These are phyloP conservation scores for Bos taurus DNA, from an alignment of 2,113 vertebrate species.

Conservation along the genomic window DNA sequence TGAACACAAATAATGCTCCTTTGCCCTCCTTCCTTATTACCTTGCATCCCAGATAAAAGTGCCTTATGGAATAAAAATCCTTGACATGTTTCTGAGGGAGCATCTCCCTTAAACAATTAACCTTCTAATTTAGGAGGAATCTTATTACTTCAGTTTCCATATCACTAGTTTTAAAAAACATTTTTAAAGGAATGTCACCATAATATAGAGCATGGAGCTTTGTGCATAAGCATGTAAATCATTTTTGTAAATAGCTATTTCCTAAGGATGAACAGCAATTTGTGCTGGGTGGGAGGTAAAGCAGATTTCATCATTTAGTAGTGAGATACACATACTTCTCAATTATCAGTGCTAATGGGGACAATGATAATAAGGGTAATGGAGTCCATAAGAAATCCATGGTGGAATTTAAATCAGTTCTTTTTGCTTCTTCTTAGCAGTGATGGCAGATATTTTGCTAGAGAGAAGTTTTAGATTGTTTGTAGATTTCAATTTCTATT, in stretches of 20 bases:
- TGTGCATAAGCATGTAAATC: slow-evolving; percentile 32
- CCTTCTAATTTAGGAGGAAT: slow-evolving; percentile 38
- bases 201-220: background rate
- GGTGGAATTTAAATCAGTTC: slow-evolving; percentile 35
- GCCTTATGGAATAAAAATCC: background rate
- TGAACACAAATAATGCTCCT: background rate
- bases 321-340: slow-evolving; percentile 42
- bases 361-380: slow-evolving; percentile 36
- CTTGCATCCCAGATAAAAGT: background rate
- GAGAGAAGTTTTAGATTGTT: slow-evolving; percentile 44
- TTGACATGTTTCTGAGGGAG: background rate
- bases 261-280: slow-evolving; percentile 31
- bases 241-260: slow-evolving; percentile 60
- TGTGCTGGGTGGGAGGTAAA: slow-evolving; percentile 42
- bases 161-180: slow-evolving; percentile 49
- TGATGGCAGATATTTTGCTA: slow-evolving; percentile 33
- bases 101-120: slow-evolving; percentile 38
- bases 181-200: slow-evolving; percentile 14
- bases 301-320: slow-evolving; percentile 43
- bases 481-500: slow-evolving; percentile 46
- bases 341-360: slow-evolving; percentile 55
- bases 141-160: slow-evolving; percentile 22
- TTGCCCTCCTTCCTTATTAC: background rate
- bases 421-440: background rate
- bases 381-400: slow-evolving; percentile 1